These are phyloP conservation scores for Drosophila emarginata DNA, from an alignment of 2,888 invertebrate genomes.

Conservation along the genomic window DNA sequence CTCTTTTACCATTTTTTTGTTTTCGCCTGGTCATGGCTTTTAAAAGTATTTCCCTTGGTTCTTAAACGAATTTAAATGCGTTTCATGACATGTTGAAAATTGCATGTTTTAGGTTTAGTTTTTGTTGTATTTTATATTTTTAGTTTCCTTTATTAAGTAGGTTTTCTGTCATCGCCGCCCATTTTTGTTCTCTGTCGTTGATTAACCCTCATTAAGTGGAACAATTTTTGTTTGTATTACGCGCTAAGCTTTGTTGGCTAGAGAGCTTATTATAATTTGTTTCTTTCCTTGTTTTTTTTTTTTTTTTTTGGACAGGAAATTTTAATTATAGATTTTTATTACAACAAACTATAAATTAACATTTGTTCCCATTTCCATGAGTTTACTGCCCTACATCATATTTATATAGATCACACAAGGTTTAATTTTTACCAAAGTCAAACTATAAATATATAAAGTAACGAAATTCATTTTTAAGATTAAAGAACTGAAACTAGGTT, in stretches of 20 bases:
- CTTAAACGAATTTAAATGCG: slow-evolving; percentile 67
- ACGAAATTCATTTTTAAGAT: too few relatives aligned
- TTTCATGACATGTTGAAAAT: slow-evolving; percentile 64
- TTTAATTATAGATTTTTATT: slow-evolving; percentile 6
- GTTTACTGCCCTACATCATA: slow-evolving; percentile 2
- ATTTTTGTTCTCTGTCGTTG: slow-evolving; percentile 18
- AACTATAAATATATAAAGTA: too few relatives aligned
- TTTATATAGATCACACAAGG: too few relatives aligned
- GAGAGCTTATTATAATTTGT: slow-evolving; percentile 33
- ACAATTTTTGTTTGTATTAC: slow-evolving; percentile 48
- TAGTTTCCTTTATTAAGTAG: slow-evolving; percentile 61
- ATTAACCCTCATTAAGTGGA: slow-evolving; percentile 54
- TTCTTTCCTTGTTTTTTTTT: neutral
- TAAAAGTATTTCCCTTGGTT: slow-evolving; percentile 61
- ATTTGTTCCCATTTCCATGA: neutral
- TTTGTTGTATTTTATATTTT: slow-evolving; percentile 32
- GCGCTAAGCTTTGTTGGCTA: slow-evolving; percentile 28
- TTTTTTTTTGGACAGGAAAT: neutral
- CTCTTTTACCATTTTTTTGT: neutral
- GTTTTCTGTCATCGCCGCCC: slow-evolving; percentile 45
- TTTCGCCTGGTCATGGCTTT: slow-evolving; percentile 62
- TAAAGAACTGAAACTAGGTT: too few relatives aligned
- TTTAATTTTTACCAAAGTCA: too few relatives aligned
- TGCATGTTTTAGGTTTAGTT: slow-evolving; percentile 62
- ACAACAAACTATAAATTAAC: slow-evolving; percentile 1